Conservation (phyloP, 2,888 invertebrate species). For the Ryuthela nishihirai region DNA sequence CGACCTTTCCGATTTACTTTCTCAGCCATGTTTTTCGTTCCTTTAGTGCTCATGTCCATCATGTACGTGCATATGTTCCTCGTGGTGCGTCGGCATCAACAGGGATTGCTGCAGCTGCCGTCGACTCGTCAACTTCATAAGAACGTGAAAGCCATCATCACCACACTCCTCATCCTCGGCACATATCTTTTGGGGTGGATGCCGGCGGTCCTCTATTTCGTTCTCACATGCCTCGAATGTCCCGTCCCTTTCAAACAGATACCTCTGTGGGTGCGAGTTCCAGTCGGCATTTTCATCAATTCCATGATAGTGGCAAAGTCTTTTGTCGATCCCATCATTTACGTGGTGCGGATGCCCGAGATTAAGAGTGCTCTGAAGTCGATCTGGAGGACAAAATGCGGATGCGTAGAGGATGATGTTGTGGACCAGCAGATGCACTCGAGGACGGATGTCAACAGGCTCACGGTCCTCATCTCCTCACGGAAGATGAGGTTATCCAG, state of each 20-base stretch:
- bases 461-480: slow-evolving; percentile 9
- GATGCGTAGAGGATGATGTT: slow-evolving; percentile 10
- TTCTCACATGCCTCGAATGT: slow-evolving; percentile 59
- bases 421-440: slow-evolving; percentile 2
- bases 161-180: slow-evolving; percentile 59
- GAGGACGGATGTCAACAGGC: slow-evolving; percentile 21
- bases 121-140: slow-evolving; percentile 45
- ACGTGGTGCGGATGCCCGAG: slow-evolving; percentile 63
- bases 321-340: slow-evolving; percentile 63
- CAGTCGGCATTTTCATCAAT: slow-evolving; percentile 51
- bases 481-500: too few relatives aligned
- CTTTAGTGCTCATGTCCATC: slow-evolving; percentile 59
- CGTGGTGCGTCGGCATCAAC: slow-evolving; percentile 58
- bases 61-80: slow-evolving; percentile 61
- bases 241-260: slow-evolving; percentile 44
- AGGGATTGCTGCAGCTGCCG: slow-evolving; percentile 20
- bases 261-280: slow-evolving; percentile 29
- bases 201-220: slow-evolving; percentile 59
- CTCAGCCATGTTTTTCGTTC: slow-evolving; percentile 58
- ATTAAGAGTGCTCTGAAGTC: slow-evolving; percentile 53
- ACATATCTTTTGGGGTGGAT: slow-evolving; percentile 61
- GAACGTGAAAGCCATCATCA: slow-evolving; percentile 58
- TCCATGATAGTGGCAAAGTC: slow-evolving; percentile 61
- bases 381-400: slow-evolving; percentile 23
- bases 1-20: slow-evolving; percentile 56